phyloP scores from a whole-genome alignment of 2,797 vertebrate genomes.

The Chromobotia macracanthus region DNA sequence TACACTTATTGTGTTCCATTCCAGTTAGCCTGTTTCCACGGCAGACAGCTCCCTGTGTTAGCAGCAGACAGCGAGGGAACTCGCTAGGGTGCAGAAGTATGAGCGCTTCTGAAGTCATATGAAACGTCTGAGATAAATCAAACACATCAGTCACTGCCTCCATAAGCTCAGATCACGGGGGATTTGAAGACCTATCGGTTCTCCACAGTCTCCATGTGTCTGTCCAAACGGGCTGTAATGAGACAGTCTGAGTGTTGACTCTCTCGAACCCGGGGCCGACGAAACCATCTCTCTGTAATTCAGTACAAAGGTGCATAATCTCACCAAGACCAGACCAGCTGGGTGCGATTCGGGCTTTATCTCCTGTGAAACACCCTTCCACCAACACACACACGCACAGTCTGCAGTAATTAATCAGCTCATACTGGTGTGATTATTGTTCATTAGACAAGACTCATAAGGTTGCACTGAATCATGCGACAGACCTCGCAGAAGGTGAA shows the following conservation, averaged over 20 bases:
- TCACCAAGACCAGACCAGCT: constrained; percentile 21
- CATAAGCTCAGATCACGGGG: constrained; percentile 25
- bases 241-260: constrained; percentile 34
- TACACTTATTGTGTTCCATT: background rate
- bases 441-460: constrained; percentile 58
- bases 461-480: constrained; percentile 54
- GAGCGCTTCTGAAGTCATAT: constrained; percentile 16
- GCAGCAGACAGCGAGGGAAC: background rate
- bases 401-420: constrained; percentile 64
- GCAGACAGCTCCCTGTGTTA: background rate
- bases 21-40: background rate
- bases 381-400: constrained; percentile 37
- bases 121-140: constrained; percentile 28
- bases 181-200: constrained; percentile 48
- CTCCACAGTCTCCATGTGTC: constrained; percentile 29
- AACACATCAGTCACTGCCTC: constrained; percentile 33
- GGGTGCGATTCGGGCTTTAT: constrained; percentile 32
- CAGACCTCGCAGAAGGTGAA: constrained; percentile 40
- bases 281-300: background rate
- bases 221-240: constrained; percentile 58
- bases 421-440: constrained; percentile 55
- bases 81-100: background rate
- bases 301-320: constrained; percentile 1
- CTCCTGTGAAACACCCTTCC: constrained; percentile 27
- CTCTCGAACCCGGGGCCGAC: constrained; percentile 6